These are phyloP conservation scores for Arizona elegans DNA, from an alignment of 2,113 vertebrate species.

Conservation along the genomic window DNA sequence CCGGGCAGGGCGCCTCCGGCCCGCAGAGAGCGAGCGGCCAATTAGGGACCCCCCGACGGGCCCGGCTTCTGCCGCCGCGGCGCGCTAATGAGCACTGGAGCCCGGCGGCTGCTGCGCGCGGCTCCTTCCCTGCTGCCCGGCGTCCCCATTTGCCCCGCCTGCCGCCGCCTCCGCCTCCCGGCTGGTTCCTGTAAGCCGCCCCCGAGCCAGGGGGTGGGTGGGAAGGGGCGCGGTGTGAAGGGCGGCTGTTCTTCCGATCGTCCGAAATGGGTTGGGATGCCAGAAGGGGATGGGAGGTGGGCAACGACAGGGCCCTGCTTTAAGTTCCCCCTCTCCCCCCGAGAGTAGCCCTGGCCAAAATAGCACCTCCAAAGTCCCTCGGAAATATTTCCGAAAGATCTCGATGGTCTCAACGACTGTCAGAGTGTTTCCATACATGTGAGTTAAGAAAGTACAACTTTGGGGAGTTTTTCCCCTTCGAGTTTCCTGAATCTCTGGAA, in stretches of 20 bases:
- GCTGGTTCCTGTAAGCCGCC: not conserved
- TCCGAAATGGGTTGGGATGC: not conserved
- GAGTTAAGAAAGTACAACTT: not conserved
- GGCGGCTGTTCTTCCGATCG: not conserved
- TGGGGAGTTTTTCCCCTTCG: not conserved
- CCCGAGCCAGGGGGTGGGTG: accelerated
- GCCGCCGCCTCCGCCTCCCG: not conserved
- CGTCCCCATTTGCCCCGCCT: not conserved
- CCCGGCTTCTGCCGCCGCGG: not conserved
- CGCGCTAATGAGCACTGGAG: not conserved
- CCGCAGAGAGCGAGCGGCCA: not conserved
- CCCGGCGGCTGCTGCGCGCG: not conserved
- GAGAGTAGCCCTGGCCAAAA: not conserved
- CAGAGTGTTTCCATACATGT: accelerated
- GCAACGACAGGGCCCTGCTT: not conserved
- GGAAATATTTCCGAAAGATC: not conserved
- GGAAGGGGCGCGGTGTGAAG: not conserved
- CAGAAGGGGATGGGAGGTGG: not conserved
- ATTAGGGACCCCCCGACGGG: not conserved
- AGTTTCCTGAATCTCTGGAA: not conserved
- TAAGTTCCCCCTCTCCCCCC: too few species aligned
- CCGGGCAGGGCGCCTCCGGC: not conserved
- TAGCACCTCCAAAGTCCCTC: too few species aligned
- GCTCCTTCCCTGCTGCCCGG: not conserved
- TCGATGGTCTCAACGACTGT: too few species aligned